phyloP scores from a whole-genome alignment of 2,113 vertebrate genomes.

The Tupaia tana region DNA sequence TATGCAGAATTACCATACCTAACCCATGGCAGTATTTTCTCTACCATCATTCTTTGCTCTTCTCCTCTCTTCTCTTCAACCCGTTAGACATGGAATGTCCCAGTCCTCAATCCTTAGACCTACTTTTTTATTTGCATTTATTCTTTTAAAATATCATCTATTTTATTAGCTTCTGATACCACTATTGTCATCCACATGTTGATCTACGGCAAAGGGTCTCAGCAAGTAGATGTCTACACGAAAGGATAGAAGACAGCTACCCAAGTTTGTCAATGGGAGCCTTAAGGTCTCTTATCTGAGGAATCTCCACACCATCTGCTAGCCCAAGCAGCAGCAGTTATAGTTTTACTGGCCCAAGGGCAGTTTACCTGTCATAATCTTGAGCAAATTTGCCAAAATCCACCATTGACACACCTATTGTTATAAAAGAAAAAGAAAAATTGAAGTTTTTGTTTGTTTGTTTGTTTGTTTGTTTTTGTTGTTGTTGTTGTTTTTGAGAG shows the following conservation, averaged over 20 bases:
- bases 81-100: not conserved
- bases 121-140: not conserved
- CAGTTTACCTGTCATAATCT: not conserved
- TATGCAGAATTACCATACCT: not conserved
- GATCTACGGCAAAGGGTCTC: not conserved
- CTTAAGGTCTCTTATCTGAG: not conserved
- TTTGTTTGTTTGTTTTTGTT: too few species aligned
- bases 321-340: not conserved
- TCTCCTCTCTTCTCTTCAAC: not conserved
- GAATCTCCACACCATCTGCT: not conserved
- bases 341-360: not conserved
- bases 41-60: not conserved
- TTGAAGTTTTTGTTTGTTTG: too few species aligned
- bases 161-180: not conserved
- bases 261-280: accelerated
- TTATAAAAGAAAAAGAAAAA: not conserved
- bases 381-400: not conserved
- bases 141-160: not conserved
- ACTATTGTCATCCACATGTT: not conserved
- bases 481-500: too few species aligned
- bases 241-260: not conserved
- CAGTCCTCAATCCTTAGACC: not conserved
- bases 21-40: not conserved
- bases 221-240: too few species aligned
- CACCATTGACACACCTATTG: not conserved